These are phyloP conservation scores for Bathynomus jamesi DNA, from an alignment of 1,140 invertebrate species.

Conservation along the genomic window DNA sequence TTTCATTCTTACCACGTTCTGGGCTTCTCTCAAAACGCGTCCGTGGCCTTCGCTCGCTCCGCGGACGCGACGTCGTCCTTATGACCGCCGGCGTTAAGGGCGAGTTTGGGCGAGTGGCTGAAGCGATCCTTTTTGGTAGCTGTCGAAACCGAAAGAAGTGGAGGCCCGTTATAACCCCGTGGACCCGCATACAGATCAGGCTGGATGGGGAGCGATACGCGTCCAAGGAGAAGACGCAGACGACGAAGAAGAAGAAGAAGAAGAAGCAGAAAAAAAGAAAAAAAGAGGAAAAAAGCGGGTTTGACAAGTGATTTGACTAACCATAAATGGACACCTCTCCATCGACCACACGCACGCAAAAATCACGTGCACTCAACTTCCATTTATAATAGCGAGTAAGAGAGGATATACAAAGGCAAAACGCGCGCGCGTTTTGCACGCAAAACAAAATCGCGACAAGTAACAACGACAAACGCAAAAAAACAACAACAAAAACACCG, in stretches of 20 bases:
- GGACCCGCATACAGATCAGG: background rate
- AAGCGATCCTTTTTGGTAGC: background rate
- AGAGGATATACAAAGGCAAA: no score
- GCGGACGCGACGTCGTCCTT: background rate
- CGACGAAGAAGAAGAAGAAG: background rate
- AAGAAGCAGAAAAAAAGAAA: background rate
- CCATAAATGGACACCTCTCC: no score
- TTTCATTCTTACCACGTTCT: background rate
- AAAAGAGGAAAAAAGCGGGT: background rate
- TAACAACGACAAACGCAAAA: no score
- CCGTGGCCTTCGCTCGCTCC: background rate
- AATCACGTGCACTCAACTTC: no score
- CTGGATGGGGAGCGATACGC: background rate
- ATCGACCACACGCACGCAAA: no score
- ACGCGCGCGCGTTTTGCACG: no score
- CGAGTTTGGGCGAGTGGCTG: background rate
- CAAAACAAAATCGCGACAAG: no score
- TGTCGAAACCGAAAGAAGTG: background rate
- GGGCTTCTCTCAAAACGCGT: background rate
- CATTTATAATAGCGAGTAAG: no score
- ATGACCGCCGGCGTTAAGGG: background rate
- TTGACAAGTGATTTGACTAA: no score
- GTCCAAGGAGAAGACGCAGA: background rate
- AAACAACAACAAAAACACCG: no score
- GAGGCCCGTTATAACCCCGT: background rate